These are phyloP conservation scores for Ambastaia sidthimunki DNA, from an alignment of 2,797 vertebrate species.

Conservation along the genomic window DNA sequence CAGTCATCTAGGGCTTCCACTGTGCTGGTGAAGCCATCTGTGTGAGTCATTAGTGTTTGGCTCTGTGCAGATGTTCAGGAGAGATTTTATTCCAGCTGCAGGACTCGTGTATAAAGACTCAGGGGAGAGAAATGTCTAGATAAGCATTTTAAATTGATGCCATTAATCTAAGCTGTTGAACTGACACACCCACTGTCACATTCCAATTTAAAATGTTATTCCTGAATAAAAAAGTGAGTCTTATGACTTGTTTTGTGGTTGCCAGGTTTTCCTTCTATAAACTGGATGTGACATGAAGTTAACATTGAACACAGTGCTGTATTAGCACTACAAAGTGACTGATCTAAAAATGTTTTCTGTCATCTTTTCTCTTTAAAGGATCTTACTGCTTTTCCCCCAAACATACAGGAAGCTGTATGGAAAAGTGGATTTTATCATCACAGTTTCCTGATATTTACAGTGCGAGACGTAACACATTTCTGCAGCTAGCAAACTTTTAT, in stretches of 20 bases:
- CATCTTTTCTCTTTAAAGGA: background rate
- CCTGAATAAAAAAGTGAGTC: background rate
- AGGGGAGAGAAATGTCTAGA: constrained; percentile 7
- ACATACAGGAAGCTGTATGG: background rate
- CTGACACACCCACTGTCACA: background rate
- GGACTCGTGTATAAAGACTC: constrained; percentile 33
- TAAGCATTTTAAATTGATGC: constrained; percentile 16
- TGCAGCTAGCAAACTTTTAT: background rate
- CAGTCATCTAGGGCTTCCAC: background rate
- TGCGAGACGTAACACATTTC: constrained; percentile 4
- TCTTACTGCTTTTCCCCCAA: background rate
- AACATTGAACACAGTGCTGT: background rate
- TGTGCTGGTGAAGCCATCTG: constrained; percentile 16
- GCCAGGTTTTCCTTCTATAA: background rate
- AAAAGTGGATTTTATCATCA: background rate
- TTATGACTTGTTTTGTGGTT: background rate
- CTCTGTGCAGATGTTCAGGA: constrained; percentile 23
- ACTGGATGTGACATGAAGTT: background rate
- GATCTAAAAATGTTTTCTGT: background rate
- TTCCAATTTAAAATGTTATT: background rate
- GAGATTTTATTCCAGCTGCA: constrained; percentile 5
- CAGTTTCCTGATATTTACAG: background rate
- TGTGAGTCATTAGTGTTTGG: constrained; percentile 13
- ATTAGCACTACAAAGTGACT: too few relatives aligned
- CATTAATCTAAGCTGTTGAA: constrained; percentile 15